A percentile compares a stretch with the other conserved stretches of the same genome.
Evolutionary conservation across 2,888 invertebrate genomes (phyloP).

Genomic region (Macrophya alboannulata): DNA sequence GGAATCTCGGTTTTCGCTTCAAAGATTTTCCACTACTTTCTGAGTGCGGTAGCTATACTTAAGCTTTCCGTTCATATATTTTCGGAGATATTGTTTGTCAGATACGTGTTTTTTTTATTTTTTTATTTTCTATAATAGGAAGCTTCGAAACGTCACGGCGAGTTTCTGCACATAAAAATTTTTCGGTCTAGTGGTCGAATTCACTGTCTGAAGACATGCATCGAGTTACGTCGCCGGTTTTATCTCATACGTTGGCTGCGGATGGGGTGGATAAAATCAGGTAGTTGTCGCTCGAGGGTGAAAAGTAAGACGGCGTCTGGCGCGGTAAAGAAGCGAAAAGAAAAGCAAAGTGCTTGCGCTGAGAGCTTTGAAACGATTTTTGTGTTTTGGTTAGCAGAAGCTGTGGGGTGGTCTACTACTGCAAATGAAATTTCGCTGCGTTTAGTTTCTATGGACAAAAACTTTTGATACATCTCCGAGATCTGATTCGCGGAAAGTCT

Average conservation of each 20-base stretch:
- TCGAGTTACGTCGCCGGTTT: conserved; percentile 35
- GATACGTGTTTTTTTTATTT: not conserved
- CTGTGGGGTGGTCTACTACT: not conserved
- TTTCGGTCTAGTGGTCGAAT: not conserved
- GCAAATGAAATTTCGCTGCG: not conserved
- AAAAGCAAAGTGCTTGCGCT: conserved; percentile 11
- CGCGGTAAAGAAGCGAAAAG: not conserved
- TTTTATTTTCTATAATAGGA: not conserved
- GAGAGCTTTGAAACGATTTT: conserved; percentile 51
- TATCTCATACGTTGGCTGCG: not conserved
- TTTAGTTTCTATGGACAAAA: not conserved
- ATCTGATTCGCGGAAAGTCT: not conserved
- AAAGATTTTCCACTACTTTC: conserved; percentile 2
- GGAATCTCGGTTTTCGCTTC: not conserved
- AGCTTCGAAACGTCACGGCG: not conserved
- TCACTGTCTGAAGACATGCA: conserved; percentile 5
- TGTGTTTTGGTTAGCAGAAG: conserved; percentile 5
- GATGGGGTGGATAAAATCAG: conserved; percentile 34
- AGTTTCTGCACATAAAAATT: not conserved
- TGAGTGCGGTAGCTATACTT: not conserved
- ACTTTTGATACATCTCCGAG: not conserved
- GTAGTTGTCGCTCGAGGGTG: conserved; percentile 38
- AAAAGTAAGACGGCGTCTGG: not conserved
- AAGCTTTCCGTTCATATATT: not conserved
- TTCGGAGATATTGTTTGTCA: not conserved